Percentiles rank a stretch among this genome's conserved stretches.
Conservation (phyloP, 2,888 invertebrate genomes). For the Allophyes oxyacanthae region DNA sequence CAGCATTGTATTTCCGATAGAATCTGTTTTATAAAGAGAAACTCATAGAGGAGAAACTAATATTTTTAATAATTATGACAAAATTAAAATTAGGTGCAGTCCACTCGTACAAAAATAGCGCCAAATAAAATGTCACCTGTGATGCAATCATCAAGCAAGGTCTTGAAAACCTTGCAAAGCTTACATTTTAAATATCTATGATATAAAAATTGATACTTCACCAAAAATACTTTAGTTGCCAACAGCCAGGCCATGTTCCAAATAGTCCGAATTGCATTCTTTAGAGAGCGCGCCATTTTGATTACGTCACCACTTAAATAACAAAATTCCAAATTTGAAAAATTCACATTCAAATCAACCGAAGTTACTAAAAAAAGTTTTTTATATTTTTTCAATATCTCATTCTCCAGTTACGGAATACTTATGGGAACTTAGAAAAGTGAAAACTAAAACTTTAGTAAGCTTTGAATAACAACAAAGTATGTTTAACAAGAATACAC, state of each 20-base stretch:
- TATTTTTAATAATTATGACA: too few species aligned
- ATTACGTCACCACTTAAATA: constrained; percentile 40
- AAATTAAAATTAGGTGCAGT: too few species aligned
- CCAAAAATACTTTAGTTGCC: constrained; percentile 82
- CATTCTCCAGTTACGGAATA: constrained; percentile 34
- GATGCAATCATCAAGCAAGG: too few species aligned
- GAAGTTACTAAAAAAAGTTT: constrained; percentile 26
- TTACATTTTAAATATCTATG: constrained; percentile 2
- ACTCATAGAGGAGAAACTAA: too few species aligned
- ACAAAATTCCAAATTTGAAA: constrained; percentile 34
- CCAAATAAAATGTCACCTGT: too few species aligned
- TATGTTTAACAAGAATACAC: constrained; percentile 16
- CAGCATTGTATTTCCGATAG: too few species aligned
- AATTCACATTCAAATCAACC: constrained; percentile 20
- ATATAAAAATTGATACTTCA: constrained; percentile 59
- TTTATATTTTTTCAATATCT: constrained; percentile 2
- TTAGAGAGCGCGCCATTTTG: constrained; percentile 70
- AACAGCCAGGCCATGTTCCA: constrained; percentile 84
- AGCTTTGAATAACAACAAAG: constrained; percentile 12
- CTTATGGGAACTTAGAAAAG: background rate
- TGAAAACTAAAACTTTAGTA: background rate
- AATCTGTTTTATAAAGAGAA: too few species aligned
- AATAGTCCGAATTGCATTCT: constrained; percentile 71
- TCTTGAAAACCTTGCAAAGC: background rate
- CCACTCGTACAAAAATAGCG: too few species aligned